Evolutionary conservation across 2,888 invertebrate genomes (phyloP), one percentile per base, ranked within the genome.

Genomic region (Hydrotaea cyrtoneurina): DNA sequence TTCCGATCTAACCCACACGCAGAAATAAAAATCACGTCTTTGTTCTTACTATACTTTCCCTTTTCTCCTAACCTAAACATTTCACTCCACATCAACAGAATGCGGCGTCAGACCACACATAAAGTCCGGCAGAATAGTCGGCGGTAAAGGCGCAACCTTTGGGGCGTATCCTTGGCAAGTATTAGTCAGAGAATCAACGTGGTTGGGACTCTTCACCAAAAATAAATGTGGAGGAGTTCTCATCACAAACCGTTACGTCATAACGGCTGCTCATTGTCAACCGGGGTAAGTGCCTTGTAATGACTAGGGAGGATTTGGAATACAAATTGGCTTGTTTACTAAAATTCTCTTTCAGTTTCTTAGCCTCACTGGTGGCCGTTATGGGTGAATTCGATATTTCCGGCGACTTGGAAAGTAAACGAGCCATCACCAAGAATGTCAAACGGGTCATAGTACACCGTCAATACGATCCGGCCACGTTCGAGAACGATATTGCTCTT

Each of bases 131-230:
- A 94, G 97, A 87, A 97, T 98, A 86, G 98, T 98, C 3, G 98
- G 98, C 74, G 98, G 98, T 2, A 97, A 97, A 92, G 96, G 96
- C 78, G 95, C 97, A 0, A 94, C 94, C 4, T 97, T 97, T 89
- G 98, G 98, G 2, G 96, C 96, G 89, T 98, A 96, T 95, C 98
- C 98, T 0, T 98, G 98, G 98, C 98, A 98, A 90, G 98, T 97
- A 0, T 93, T 98, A 31, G 97, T 98, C 0, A 94, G 97, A 50
- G 98, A 98, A 92, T 96, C 97, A 0, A 98, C 98, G 0, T 98
- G 98, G 98, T 93, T 98, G 59, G 98, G 98, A 0, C 94, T 98
- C 21, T 97, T 98, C 92, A 97, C 97, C 69, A 98, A 98, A 92
- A 98, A 98, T 93, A 98, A 98, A 92, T 98, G 98, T 90, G 98